A percentile compares a stretch with the other conserved stretches of the same genome.
Evolutionary conservation across 2,797 vertebrate genomes (phyloP).

Genomic region (Brotula barbata): DNA sequence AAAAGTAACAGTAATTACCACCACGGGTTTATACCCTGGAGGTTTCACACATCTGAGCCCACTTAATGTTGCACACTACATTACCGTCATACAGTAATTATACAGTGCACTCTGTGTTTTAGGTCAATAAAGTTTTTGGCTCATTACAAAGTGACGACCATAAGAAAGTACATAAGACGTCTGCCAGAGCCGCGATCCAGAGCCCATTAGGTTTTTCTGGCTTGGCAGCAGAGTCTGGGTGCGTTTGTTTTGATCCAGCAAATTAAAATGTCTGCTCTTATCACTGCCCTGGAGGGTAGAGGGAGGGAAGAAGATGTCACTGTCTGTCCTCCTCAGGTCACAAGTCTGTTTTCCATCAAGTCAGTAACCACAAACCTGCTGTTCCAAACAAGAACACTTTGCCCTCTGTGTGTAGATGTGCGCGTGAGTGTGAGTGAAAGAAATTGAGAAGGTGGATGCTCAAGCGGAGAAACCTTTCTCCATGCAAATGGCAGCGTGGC

Average conservation of each 20-base stretch:
- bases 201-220: constrained; percentile 58
- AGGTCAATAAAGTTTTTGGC: constrained; percentile 47
- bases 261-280: constrained; percentile 77
- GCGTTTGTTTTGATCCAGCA: constrained; percentile 71
- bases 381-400: constrained; percentile 43
- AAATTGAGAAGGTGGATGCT: neutral
- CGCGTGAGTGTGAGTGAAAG: constrained; percentile 3
- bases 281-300: constrained; percentile 58
- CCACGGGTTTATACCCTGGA: no score
- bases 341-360: constrained; percentile 50
- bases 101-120: constrained; percentile 37
- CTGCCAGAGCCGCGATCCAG: constrained; percentile 47
- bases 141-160: constrained; percentile 52
- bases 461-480: constrained; percentile 17
- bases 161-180: constrained; percentile 39
- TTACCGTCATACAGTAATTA: constrained; percentile 29
- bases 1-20: no score
- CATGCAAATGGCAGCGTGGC: constrained; percentile 4
- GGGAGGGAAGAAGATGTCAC: constrained; percentile 44
- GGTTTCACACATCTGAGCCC: neutral
- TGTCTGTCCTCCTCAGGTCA: constrained; percentile 69
- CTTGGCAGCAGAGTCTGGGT: constrained; percentile 55
- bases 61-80: constrained; percentile 8
- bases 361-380: constrained; percentile 41
- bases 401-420: constrained; percentile 12